Evolutionary conservation across 2,113 vertebrate genomes (phyloP).

Genomic region (Serinus canaria): DNA sequence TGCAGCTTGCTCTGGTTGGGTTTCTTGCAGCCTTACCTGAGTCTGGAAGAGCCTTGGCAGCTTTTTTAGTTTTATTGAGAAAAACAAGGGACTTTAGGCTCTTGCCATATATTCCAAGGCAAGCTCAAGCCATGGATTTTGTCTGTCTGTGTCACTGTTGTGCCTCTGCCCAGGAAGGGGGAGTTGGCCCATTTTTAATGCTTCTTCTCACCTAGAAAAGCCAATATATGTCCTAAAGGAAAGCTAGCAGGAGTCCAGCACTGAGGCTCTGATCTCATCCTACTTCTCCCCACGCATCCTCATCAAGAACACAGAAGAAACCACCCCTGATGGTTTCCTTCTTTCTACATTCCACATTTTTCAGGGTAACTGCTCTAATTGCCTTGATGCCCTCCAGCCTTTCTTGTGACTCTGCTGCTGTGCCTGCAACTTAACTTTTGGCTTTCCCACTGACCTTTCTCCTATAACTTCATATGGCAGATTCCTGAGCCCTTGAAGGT

Average conservation of each 20-base stretch:
- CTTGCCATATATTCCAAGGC: neutral
- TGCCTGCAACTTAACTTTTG: neutral
- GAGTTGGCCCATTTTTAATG: neutral
- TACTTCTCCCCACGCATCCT: accelerated
- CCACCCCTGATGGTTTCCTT: neutral
- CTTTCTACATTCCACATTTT: neutral
- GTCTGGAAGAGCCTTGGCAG: neutral
- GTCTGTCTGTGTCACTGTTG: neutral
- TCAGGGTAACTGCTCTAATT: neutral
- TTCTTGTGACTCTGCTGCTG: neutral
- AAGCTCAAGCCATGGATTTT: neutral
- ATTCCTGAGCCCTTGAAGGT: neutral
- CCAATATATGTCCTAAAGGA: neutral
- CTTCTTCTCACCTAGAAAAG: neutral
- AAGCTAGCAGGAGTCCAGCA: neutral
- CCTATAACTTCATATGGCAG: neutral
- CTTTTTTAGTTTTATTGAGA: neutral
- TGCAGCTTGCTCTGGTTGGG: neutral
- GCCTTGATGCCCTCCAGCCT: neutral
- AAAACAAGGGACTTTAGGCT: neutral
- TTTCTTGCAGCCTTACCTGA: neutral
- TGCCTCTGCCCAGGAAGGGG: neutral
- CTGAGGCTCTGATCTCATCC: neutral
- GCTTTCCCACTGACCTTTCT: neutral
- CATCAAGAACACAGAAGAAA: neutral